Evolutionary conservation across 2,888 invertebrate species (phyloP).

Genomic region (Campoplex capitator): DNA sequence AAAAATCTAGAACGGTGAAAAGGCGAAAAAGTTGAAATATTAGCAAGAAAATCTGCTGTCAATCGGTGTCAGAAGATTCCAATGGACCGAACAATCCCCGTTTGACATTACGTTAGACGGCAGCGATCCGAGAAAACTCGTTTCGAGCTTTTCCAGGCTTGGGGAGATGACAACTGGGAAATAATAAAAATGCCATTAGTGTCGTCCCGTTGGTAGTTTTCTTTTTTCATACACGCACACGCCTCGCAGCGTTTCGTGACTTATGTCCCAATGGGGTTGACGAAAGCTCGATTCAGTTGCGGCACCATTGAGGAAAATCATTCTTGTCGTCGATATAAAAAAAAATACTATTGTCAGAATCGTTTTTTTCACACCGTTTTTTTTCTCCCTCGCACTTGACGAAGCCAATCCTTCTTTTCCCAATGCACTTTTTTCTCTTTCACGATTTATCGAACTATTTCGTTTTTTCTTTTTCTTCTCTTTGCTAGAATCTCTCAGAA

Average conservation of each 20-base stretch:
- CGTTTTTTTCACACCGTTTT: constrained; percentile 66
- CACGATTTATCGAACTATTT: constrained; percentile 51
- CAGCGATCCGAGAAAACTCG: constrained; percentile 37
- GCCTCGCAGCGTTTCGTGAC: constrained; percentile 76
- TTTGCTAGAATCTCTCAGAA: constrained; percentile 22
- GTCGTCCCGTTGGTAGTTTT: constrained; percentile 76
- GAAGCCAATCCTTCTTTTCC: constrained; percentile 80
- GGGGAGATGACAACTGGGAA: constrained; percentile 75
- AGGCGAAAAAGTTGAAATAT: constrained; percentile 69
- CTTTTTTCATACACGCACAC: constrained; percentile 64
- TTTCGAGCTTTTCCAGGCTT: constrained; percentile 54
- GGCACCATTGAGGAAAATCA: constrained; percentile 4
- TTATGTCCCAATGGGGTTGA: constrained; percentile 75
- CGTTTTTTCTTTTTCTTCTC: constrained; percentile 6
- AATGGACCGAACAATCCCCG: constrained; percentile 80
- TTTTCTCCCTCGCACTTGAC: constrained; percentile 77
- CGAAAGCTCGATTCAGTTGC: constrained; percentile 38
- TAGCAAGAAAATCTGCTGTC: constrained; percentile 77
- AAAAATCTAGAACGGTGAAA: constrained; percentile 62
- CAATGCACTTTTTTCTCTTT: constrained; percentile 24
- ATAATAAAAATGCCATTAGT: constrained; percentile 85
- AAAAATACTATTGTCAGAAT: constrained; percentile 36
- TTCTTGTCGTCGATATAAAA: constrained; percentile 34
- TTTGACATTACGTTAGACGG: constrained; percentile 47
- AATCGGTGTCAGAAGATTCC: constrained; percentile 79